These are phyloP conservation scores for Turnix velox DNA, from an alignment of 2,113 vertebrate genomes.

Conservation along the genomic window DNA sequence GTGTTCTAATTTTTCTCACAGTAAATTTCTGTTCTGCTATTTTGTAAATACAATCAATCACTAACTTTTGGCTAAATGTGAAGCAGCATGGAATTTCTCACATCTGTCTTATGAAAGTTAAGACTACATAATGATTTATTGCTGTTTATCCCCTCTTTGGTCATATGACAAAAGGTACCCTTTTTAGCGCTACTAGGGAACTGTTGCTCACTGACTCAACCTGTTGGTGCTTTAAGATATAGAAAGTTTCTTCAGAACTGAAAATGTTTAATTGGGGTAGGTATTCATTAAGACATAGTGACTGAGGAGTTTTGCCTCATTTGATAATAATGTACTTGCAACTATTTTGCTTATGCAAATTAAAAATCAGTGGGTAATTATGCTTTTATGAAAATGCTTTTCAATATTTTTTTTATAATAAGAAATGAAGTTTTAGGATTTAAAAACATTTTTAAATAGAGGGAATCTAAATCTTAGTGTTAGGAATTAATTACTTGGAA, in stretches of 20 bases:
- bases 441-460: neutral
- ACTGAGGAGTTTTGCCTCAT: neutral
- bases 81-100: neutral
- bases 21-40: neutral
- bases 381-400: neutral
- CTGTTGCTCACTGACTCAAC: neutral
- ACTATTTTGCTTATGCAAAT: neutral
- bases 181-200: neutral
- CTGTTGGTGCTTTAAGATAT: neutral
- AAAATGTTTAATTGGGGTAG: neutral
- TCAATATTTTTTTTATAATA: neutral
- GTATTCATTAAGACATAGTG: neutral
- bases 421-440: neutral
- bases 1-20: neutral
- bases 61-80: neutral
- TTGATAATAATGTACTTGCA: neutral
- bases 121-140: neutral
- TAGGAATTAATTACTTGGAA: neutral
- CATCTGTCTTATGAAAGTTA: neutral
- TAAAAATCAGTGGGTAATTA: neutral
- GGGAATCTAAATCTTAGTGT: neutral
- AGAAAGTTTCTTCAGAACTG: neutral
- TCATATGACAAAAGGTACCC: neutral
- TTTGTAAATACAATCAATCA: neutral
- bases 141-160: neutral